phyloP scores from a whole-genome alignment of 2,113 vertebrate genomes.

The Dasyprocta punctata region DNA sequence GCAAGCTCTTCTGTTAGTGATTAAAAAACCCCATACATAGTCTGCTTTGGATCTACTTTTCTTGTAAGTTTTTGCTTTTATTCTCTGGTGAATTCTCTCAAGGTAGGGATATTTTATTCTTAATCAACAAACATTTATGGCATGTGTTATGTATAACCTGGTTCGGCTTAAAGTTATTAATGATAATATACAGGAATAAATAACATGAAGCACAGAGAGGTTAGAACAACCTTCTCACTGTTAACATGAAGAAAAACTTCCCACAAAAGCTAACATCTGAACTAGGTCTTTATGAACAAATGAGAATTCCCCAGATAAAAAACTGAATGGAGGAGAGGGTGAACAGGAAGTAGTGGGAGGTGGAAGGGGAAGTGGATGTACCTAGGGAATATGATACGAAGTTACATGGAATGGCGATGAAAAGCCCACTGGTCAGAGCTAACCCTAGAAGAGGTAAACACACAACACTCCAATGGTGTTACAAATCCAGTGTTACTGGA shows the following conservation, averaged over 20 bases:
- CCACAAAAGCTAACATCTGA: neutral
- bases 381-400: neutral
- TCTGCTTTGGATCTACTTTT: neutral
- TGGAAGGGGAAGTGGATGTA: neutral
- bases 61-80: constrained; percentile 7
- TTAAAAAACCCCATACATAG: neutral
- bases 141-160: neutral
- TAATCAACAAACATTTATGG: constrained; percentile 38
- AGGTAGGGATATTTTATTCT: constrained; percentile 5
- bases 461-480: neutral
- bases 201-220: neutral
- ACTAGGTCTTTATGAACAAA: neutral
- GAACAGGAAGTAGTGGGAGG: neutral
- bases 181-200: neutral
- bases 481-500: neutral
- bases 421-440: neutral
- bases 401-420: neutral
- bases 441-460: neutral
- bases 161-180: neutral
- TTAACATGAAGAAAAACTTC: neutral
- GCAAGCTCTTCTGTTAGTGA: neutral
- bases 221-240: neutral
- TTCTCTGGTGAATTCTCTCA: neutral
- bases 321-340: neutral
- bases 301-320: neutral